Conservation (phyloP, 2,888 invertebrate genomes). For the Apamea monoglypha region DNA sequence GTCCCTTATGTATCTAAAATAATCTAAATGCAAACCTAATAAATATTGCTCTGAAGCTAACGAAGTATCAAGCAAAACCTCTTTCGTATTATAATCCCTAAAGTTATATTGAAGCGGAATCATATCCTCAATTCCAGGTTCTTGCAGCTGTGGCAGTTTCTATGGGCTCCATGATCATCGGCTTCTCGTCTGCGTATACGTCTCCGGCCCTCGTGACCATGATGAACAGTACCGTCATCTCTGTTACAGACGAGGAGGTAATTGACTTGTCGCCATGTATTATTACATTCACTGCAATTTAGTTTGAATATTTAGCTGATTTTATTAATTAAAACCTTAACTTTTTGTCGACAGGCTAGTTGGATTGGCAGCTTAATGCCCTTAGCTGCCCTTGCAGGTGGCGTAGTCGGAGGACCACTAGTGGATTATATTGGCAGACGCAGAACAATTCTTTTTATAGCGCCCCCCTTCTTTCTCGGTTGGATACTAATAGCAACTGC, state of each 20-base stretch:
- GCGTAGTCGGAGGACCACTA: conserved; percentile 95
- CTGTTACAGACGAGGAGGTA: conserved; percentile 92
- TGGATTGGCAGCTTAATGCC: conserved; percentile 98
- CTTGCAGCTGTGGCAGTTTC: conserved; percentile 96
- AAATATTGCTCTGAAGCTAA: conserved; percentile 3
- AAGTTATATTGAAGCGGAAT: not conserved
- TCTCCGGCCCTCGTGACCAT: conserved; percentile 96
- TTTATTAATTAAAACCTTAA: conserved; percentile 12
- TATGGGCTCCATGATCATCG: conserved; percentile 96
- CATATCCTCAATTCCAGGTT: conserved; percentile 90
- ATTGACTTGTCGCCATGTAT: conserved; percentile 21
- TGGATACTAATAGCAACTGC: conserved; percentile 96
- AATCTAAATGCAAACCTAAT: not conserved
- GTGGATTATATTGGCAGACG: conserved; percentile 97
- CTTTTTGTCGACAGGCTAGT: conserved; percentile 91
- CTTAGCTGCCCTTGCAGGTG: conserved; percentile 95
- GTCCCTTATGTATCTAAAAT: not conserved
- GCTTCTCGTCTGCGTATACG: conserved; percentile 96
- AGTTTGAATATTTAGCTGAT: conserved; percentile 10
- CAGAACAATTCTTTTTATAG: conserved; percentile 94
- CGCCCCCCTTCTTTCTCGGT: conserved; percentile 94
- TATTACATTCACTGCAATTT: conserved; percentile 21
- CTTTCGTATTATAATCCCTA: not conserved
- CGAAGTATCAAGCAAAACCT: not conserved
- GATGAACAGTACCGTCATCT: conserved; percentile 90